phyloP scores from a whole-genome alignment of 2,888 invertebrate genomes.

The Smittia aterrima region DNA sequence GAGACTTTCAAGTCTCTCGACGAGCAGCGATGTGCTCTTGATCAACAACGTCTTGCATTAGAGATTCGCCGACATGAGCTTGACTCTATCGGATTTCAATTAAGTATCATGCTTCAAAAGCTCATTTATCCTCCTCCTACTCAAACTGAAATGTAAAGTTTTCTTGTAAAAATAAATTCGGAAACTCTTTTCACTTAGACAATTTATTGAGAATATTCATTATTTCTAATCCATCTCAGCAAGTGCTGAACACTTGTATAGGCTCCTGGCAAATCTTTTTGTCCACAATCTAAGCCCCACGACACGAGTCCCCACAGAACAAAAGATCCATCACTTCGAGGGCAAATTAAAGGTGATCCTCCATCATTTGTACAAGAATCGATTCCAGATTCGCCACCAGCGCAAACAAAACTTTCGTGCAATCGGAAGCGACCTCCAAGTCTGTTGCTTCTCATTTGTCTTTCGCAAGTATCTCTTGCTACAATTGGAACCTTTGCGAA shows the following conservation, averaged over 20 bases:
- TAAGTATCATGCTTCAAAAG: background rate
- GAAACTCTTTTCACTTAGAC: background rate
- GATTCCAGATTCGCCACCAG: slow-evolving; percentile 68
- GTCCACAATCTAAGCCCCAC: slow-evolving; percentile 77
- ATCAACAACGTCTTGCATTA: background rate
- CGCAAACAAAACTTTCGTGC: slow-evolving; percentile 69
- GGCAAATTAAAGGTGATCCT: slow-evolving; percentile 73
- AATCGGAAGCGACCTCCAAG: slow-evolving; percentile 65
- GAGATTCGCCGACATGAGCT: background rate
- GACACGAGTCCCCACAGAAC: slow-evolving; percentile 62
- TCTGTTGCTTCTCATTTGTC: slow-evolving; percentile 55
- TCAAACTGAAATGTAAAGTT: background rate
- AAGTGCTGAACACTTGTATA: slow-evolving; percentile 67
- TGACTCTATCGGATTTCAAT: background rate
- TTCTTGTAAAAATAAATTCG: background rate
- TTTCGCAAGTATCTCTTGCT: slow-evolving; percentile 49
- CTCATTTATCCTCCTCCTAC: background rate
- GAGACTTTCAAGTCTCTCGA: background rate
- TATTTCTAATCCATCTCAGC: slow-evolving; percentile 64
- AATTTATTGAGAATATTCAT: background rate
- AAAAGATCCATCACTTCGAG: slow-evolving; percentile 12
- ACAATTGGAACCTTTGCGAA: slow-evolving; percentile 55
- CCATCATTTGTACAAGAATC: slow-evolving; percentile 60
- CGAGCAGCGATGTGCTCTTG: background rate
- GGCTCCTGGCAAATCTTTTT: slow-evolving; percentile 64